Evolutionary conservation across 2,888 invertebrate genomes (phyloP).

Genomic region (Phaonia tiefii): DNA sequence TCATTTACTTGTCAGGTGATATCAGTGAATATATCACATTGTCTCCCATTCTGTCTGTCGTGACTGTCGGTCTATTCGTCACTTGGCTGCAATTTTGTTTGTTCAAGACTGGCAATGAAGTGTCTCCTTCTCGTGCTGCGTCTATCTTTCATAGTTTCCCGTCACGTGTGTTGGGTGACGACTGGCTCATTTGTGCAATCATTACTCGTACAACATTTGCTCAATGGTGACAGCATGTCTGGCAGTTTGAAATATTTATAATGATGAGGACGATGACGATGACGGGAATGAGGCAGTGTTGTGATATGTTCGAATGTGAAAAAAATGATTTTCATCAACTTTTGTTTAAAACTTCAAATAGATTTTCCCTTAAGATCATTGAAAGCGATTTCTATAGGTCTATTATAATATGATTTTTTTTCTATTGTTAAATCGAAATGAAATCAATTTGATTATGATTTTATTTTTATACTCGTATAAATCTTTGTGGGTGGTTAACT

Average conservation of each 20-base stretch:
- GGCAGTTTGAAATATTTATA: constrained; percentile 73
- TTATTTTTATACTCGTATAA: too few relatives aligned
- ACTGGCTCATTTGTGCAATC: constrained; percentile 77
- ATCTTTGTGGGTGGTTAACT: too few relatives aligned
- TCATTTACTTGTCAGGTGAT: not conserved
- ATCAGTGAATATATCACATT: not conserved
- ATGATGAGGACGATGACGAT: constrained; percentile 66
- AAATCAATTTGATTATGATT: too few relatives aligned
- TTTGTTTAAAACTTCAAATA: too few relatives aligned
- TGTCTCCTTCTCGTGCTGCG: not conserved
- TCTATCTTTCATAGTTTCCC: constrained; percentile 54
- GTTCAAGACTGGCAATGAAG: constrained; percentile 5
- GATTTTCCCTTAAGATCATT: too few relatives aligned
- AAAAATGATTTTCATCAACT: too few relatives aligned
- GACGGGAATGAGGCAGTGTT: too few relatives aligned
- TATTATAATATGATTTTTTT: too few relatives aligned
- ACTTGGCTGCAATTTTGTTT: not conserved
- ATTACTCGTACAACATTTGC: constrained; percentile 59
- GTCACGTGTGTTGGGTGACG: constrained; percentile 73
- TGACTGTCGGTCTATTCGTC: not conserved
- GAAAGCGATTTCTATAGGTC: too few relatives aligned
- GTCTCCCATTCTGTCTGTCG: not conserved
- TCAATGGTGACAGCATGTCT: constrained; percentile 67
- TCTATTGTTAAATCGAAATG: too few relatives aligned
- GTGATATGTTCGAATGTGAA: too few relatives aligned